phyloP scores from a whole-genome alignment of 2,113 vertebrate genomes.

The Neogobius melanostomus region DNA sequence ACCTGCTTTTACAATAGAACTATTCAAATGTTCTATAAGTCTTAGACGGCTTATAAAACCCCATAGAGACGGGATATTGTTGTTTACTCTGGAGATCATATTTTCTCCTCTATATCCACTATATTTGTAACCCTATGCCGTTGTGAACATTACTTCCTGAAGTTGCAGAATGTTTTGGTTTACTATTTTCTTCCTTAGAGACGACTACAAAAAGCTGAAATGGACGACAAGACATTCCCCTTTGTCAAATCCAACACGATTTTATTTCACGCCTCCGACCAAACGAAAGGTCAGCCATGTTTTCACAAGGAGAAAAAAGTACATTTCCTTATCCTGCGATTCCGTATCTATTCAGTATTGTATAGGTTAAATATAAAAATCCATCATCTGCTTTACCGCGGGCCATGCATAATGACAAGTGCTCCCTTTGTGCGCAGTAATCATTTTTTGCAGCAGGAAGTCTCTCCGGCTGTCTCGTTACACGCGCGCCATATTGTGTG shows the following conservation, averaged over 20 bases:
- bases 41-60: no score
- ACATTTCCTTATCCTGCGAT: constrained; percentile 1
- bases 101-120: no score
- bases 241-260: constrained; percentile 51
- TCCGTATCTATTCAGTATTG: constrained; percentile 9
- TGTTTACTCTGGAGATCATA: no score
- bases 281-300: constrained; percentile 58
- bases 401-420: constrained; percentile 51
- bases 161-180: not conserved
- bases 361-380: constrained; percentile 46
- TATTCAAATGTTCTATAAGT: no score
- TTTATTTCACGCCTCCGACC: constrained; percentile 46
- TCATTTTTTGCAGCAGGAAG: constrained; percentile 41
- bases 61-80: no score
- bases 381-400: constrained; percentile 36
- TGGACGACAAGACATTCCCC: constrained; percentile 27
- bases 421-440: constrained; percentile 45
- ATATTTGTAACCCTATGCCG: no score
- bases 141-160: no score
- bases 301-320: constrained; percentile 30
- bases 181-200: not conserved
- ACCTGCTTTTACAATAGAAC: no score
- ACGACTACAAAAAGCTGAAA: constrained; percentile 23
- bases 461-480: constrained; percentile 43
- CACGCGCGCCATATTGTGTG: constrained; percentile 36